phyloP scores from a whole-genome alignment of 2,797 vertebrate species.

The Rhinella marina region DNA sequence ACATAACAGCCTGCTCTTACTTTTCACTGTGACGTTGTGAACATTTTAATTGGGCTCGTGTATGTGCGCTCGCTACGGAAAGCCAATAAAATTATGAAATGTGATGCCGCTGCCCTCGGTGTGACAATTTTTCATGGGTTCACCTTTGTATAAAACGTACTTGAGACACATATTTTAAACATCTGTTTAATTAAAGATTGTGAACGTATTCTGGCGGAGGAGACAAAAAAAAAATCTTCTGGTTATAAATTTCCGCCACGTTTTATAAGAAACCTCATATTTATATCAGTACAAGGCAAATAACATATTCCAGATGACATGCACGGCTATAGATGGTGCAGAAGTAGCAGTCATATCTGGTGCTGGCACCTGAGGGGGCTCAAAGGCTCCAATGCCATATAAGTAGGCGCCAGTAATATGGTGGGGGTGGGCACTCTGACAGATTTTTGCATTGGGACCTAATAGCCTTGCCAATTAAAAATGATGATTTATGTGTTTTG shows the following conservation, averaged over 20 bases:
- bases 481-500: too few species aligned
- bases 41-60: slow-evolving; percentile 55
- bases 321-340: too few species aligned
- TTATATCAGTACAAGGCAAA: background rate
- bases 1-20: slow-evolving; percentile 19
- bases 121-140: slow-evolving; percentile 33
- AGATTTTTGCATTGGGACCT: too few species aligned
- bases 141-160: slow-evolving; percentile 45
- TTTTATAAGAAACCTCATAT: background rate
- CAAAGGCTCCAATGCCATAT: background rate
- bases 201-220: slow-evolving; percentile 11
- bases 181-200: slow-evolving; percentile 45
- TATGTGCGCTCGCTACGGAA: slow-evolving; percentile 3
- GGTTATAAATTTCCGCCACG: slow-evolving; percentile 2
- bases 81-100: slow-evolving; percentile 49
- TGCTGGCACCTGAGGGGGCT: background rate
- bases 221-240: background rate
- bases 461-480: too few species aligned
- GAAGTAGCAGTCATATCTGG: background rate
- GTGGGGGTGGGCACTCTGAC: too few species aligned
- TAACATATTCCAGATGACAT: background rate
- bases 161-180: slow-evolving; percentile 33
- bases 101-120: slow-evolving; percentile 5
- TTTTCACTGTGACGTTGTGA: slow-evolving; percentile 34
- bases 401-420: background rate